phyloP scores from a whole-genome alignment of 2,113 vertebrate species.

The Tonatia bakeri region DNA sequence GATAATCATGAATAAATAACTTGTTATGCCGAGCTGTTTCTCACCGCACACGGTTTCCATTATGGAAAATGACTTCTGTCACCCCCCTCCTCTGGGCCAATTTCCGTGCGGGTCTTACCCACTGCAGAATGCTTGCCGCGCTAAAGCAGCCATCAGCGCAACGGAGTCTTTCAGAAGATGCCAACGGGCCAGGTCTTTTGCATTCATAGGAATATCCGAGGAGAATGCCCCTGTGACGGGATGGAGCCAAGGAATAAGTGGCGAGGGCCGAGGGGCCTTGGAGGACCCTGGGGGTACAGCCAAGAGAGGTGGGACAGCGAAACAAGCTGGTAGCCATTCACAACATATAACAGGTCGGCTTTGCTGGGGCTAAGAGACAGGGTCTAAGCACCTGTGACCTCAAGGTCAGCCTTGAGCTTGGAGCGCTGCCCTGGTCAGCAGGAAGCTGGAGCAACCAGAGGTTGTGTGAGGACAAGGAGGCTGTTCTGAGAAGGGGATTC shows the following conservation, averaged over 20 bases:
- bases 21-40: constrained; percentile 38
- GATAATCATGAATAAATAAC: constrained; percentile 71
- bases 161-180: background rate
- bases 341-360: accelerated
- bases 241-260: no score
- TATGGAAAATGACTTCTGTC: constrained; percentile 26
- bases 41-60: constrained; percentile 29
- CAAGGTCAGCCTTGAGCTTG: background rate
- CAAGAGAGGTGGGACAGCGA: accelerated
- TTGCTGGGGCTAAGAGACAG: background rate
- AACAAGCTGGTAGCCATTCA: background rate
- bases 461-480: accelerated
- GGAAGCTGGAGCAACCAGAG: background rate
- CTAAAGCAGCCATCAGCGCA: background rate
- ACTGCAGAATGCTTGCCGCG: background rate
- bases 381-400: background rate
- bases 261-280: background rate
- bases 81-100: background rate
- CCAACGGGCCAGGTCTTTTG: background rate
- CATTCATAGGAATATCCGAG: background rate
- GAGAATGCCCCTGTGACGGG: accelerated
- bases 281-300: accelerated
- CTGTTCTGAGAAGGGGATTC: background rate
- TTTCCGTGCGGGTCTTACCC: background rate
- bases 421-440: background rate